These are phyloP conservation scores for Struthio camelus DNA, from an alignment of 2,113 vertebrate species.

Conservation along the genomic window DNA sequence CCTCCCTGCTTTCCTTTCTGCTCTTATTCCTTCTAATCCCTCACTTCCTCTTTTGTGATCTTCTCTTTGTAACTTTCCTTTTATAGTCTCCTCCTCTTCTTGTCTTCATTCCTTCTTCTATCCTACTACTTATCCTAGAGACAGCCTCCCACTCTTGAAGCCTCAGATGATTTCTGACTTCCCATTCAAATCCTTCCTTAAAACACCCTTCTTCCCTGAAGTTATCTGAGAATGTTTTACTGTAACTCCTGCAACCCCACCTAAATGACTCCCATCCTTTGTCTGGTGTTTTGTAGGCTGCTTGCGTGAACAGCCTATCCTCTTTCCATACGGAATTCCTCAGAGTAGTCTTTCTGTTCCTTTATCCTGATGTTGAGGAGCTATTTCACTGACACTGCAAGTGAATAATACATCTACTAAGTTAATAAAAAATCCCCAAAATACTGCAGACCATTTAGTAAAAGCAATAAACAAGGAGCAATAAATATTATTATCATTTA, in stretches of 20 bases:
- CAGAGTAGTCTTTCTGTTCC: not conserved
- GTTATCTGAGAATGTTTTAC: not conserved
- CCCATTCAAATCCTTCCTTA: not conserved
- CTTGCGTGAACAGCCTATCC: not conserved
- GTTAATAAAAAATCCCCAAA: not conserved
- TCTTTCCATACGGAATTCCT: not conserved
- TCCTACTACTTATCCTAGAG: not conserved
- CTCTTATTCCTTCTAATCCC: not conserved
- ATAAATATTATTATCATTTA: constrained; percentile 1
- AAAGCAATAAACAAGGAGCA: not conserved
- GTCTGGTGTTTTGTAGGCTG: not conserved
- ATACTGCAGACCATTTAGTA: not conserved
- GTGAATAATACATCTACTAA: not conserved
- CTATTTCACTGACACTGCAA: not conserved
- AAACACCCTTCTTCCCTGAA: not conserved
- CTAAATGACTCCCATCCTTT: not conserved
- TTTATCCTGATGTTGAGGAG: not conserved
- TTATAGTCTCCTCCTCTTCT: not conserved
- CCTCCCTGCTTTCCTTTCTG: not conserved
- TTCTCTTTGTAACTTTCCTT: not conserved
- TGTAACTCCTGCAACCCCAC: not conserved
- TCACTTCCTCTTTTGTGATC: not conserved
- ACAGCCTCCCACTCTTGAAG: not conserved
- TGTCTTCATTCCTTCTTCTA: not conserved
- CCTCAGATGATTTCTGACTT: not conserved